Evolutionary conservation across 2,797 vertebrate genomes (phyloP), one percentile per base, ranked within the genome.

Genomic region (Neomorphus geoffroyi): DNA sequence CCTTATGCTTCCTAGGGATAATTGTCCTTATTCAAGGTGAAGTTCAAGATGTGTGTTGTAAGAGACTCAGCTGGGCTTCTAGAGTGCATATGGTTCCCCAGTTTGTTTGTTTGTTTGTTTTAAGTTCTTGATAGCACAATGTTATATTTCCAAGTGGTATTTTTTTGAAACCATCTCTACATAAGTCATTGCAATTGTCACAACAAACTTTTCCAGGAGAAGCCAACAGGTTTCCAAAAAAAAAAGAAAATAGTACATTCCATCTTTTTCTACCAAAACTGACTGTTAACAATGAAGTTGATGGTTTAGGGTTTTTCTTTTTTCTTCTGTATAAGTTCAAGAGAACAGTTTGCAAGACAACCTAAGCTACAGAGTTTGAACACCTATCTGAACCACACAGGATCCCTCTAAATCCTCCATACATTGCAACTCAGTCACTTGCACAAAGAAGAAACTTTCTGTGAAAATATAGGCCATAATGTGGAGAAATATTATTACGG

Each of bases 21-120:
- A 93, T 80, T 80, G 58, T 91, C 70, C 79, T 96, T 89, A 89
- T 93, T 88, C 75, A 92, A 86, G 85, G 84, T 77, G 50, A 37
- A 82, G 85, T 62, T 94, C 62, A 92, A 91, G 39, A 92, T 75
- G 61, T 65, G 32, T 71, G 14, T 37, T 91, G 58, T 53, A 73
- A 60, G 45, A 33, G 26, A 7, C n/a, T 77, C 64, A 53, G 11
- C 35, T 86, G 30, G 57, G 28, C 75, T 95, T 89, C 70, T 96
- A 69, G 46, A 95, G 56, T 51, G 45, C 50, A 65, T 33, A 13
- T 84, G 80, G 8, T 83, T 41, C 22, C 54, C n/a, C 27, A 2
- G 46, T 32, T 21, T 28, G 13, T 9, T 53, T 41, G 39, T 41
- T 41, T n/a, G n/a, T 67, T 80, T 50, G n/a, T 83, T 71, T 80